phyloP scores from a whole-genome alignment of 92 coral and sea anemone genomes.

The Actinernus sp. region DNA sequence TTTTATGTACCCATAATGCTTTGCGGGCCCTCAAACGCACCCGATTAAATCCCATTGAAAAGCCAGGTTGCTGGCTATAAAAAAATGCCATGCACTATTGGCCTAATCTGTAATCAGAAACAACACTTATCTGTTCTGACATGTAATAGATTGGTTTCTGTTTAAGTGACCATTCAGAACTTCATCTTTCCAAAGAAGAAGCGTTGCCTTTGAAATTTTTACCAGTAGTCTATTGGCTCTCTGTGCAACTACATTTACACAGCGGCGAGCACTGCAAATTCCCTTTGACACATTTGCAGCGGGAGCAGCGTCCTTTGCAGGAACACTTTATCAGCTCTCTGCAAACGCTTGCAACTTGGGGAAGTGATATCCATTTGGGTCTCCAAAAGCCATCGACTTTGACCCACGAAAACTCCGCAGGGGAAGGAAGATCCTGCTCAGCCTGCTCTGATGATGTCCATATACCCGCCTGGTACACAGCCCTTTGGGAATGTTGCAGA shows the following conservation, averaged over 20 bases:
- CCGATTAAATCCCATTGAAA: too few relatives aligned
- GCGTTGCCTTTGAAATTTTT: too few relatives aligned
- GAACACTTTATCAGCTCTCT: constrained; percentile 61
- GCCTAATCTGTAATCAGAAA: too few relatives aligned
- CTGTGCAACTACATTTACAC: constrained; percentile 62
- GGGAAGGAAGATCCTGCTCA: constrained; percentile 43
- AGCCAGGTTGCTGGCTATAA: too few relatives aligned
- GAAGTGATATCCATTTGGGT: constrained; percentile 65
- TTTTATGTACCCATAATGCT: too few relatives aligned
- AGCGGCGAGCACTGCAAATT: constrained; percentile 48
- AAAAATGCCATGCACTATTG: too few relatives aligned
- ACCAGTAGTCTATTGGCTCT: too few relatives aligned
- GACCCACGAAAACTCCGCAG: constrained; percentile 52
- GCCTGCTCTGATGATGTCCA: constrained; percentile 53
- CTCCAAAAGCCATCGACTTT: constrained; percentile 51
- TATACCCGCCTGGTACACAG: constrained; percentile 62
- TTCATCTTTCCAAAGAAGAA: too few relatives aligned
- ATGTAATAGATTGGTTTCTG: too few relatives aligned
- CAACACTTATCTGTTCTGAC: too few relatives aligned
- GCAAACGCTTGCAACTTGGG: constrained; percentile 70
- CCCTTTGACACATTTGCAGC: constrained; percentile 65
- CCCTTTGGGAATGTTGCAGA: constrained; percentile 28
- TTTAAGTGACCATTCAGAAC: too few relatives aligned
- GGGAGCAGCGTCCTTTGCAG: constrained; percentile 61
- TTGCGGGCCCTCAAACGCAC: too few relatives aligned